Evolutionary conservation across 2,888 invertebrate genomes (phyloP).

Genomic region (Ophion ventricosus): DNA sequence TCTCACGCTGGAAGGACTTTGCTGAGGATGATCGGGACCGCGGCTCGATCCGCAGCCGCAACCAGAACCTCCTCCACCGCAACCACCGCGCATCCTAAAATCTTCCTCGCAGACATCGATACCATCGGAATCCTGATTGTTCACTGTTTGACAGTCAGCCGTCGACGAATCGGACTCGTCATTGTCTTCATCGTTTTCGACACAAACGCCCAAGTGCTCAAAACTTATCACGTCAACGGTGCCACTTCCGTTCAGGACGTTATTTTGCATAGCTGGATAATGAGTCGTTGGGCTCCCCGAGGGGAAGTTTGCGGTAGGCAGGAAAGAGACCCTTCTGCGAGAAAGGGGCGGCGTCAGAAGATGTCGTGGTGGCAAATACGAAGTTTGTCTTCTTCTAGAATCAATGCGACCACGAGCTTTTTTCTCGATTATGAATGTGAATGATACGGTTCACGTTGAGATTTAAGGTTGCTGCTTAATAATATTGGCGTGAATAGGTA

Average conservation of each 20-base stretch:
- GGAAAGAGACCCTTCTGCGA: constrained; percentile 74
- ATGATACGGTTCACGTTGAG: too few species aligned
- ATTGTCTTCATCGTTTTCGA: not conserved
- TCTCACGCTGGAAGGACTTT: constrained; percentile 24
- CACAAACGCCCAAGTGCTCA: constrained; percentile 48
- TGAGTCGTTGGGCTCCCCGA: not conserved
- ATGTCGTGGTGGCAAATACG: constrained; percentile 71
- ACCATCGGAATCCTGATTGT: constrained; percentile 46
- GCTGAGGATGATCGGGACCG: not conserved
- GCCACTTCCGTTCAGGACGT: constrained; percentile 53
- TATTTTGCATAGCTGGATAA: constrained; percentile 69
- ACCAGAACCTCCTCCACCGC: constrained; percentile 59
- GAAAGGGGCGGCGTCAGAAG: constrained; percentile 67
- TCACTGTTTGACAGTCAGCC: constrained; percentile 28
- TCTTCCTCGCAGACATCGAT: constrained; percentile 65
- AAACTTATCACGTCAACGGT: constrained; percentile 53
- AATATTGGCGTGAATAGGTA: too few species aligned
- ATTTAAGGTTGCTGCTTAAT: too few species aligned
- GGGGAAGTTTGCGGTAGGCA: constrained; percentile 22
- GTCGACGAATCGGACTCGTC: constrained; percentile 22
- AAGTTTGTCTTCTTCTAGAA: constrained; percentile 68
- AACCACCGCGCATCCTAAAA: constrained; percentile 76
- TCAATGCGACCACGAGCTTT: constrained; percentile 48
- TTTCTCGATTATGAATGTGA: not conserved
- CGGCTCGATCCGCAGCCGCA: constrained; percentile 35